A percentile compares a stretch with the other conserved stretches of the same genome.
These are phyloP conservation scores for Bryconaethiops microstoma DNA, from an alignment of 2,797 vertebrate genomes.

Conservation along the genomic window DNA sequence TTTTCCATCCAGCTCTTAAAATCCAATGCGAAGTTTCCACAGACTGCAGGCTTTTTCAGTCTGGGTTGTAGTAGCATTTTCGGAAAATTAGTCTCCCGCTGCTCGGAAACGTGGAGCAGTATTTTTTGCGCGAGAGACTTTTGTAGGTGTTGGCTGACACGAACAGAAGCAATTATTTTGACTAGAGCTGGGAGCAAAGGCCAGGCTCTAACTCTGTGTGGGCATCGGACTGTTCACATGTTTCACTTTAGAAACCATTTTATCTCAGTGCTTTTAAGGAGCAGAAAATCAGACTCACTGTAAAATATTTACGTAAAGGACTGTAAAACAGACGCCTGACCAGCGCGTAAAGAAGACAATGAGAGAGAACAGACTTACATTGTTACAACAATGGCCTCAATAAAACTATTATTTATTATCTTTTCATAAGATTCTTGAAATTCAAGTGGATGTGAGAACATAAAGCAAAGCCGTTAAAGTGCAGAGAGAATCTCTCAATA, in stretches of 20 bases:
- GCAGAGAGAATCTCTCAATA: background rate
- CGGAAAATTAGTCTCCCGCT: conserved; percentile 56
- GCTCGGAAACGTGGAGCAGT: conserved; percentile 59
- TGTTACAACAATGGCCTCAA: background rate
- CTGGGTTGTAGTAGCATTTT: conserved; percentile 36
- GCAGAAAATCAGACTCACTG: conserved; percentile 65
- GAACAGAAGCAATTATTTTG: conserved; percentile 58
- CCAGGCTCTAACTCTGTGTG: conserved; percentile 57
- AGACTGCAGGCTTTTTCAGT: conserved; percentile 32
- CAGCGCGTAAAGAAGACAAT: conserved; percentile 40
- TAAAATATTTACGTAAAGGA: conserved; percentile 68
- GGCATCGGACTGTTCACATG: conserved; percentile 61
- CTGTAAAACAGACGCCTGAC: conserved; percentile 60
- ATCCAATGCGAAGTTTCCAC: conserved; percentile 3
- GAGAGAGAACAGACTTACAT: background rate
- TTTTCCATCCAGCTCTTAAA: conserved; percentile 14
- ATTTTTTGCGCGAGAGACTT: conserved; percentile 57
- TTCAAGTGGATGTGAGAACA: too few species aligned
- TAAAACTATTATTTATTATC: background rate
- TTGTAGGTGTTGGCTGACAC: conserved; percentile 70
- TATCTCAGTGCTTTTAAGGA: conserved; percentile 62
- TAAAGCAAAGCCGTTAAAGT: background rate
- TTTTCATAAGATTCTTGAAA: background rate
- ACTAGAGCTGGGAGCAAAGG: conserved; percentile 58
- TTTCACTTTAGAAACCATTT: conserved; percentile 70